Conservation (phyloP, 1,140 invertebrate genomes). For the Coelopa frigida region DNA sequence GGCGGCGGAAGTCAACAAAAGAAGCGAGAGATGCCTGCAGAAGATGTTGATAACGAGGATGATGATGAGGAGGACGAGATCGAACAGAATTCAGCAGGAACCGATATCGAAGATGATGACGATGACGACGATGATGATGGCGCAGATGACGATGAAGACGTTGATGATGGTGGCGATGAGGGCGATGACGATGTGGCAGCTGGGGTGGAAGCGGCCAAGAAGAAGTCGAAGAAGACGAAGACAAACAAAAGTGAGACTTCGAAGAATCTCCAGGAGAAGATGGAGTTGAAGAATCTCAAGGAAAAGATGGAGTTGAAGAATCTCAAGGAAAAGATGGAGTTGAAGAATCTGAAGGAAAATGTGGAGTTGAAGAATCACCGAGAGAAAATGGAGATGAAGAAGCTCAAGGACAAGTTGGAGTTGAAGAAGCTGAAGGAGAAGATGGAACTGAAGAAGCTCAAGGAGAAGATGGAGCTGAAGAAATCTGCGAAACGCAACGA, state of each 20-base stretch:
- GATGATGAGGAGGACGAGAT: slow-evolving; percentile 8
- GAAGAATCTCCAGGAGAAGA: slow-evolving; percentile 10
- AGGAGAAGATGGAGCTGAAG: slow-evolving; percentile 4
- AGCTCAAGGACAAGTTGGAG: no score
- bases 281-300: slow-evolving; percentile 2
- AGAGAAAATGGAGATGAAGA: no score
- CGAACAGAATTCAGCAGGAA: not conserved
- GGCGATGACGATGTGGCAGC: not conserved
- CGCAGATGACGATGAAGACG: slow-evolving; percentile 11
- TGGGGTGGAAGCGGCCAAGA: not conserved
- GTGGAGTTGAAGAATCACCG: not conserved
- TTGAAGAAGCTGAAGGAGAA: no score
- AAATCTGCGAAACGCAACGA: slow-evolving; percentile 5
- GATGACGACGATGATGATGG: slow-evolving; percentile 12
- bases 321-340: not conserved
- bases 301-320: not conserved
- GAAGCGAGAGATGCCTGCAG: not conserved
- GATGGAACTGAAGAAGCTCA: no score
- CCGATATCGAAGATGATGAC: slow-evolving; percentile 5
- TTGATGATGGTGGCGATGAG: slow-evolving; percentile 4
- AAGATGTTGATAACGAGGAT: slow-evolving; percentile 18
- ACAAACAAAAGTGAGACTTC: no score
- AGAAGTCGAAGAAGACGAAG: slow-evolving; percentile 6
- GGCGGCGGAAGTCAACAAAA: not conserved
- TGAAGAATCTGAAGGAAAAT: not conserved